Base-by-base conservation (phyloP, 2,113 vertebrate species). In the Triplophysa siluroides region DNA sequence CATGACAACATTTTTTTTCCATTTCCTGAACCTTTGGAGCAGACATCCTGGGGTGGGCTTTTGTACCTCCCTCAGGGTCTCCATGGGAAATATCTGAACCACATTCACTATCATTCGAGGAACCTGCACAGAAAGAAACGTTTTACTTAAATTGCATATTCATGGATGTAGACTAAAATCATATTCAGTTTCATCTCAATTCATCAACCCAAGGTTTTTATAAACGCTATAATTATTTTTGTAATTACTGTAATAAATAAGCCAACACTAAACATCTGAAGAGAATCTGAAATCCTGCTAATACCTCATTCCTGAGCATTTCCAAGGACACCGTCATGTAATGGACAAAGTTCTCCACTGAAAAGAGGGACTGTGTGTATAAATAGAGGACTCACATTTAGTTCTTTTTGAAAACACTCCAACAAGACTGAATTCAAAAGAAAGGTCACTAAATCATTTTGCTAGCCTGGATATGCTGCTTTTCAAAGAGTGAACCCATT, bases 31-130 rank as follows among this genome's bases (percentile, higher is more conserved):
- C 94, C 88, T 86, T 78, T 94, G 92, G 23, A 94, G 91, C n/a
- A 91, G 78, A 64, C 94, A 94, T 19, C 91, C 92, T 0, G 91
- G 85, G 2, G 91, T 92, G 33, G 90, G 89, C 80, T 91, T 92
- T 66, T 92, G 89, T 24, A 94, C 92, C 84, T 93, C 90, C 65
- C 93, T 88, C 33, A 94, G 84, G 33, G 89, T 86, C 78, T 90
- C 81, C 88, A 95, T 91, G 60, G 87, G 90, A 14, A 93, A 84
- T 33, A 94, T 90, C 89, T 94, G 92, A 50, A 91, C 93, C n/a
- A 95, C 87, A 10, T 94, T 95, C 10, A 94, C 90, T 0, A 94
- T 93, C 90, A 93, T 91, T 38, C 93, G 90, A 47, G 93, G 93
- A 84, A 94, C 90, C 93, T 94, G 85, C 58, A 79, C 64, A 33